These are phyloP conservation scores for Protobothrops mucrosquamatus DNA, from an alignment of 2,113 vertebrate genomes.

Conservation along the genomic window DNA sequence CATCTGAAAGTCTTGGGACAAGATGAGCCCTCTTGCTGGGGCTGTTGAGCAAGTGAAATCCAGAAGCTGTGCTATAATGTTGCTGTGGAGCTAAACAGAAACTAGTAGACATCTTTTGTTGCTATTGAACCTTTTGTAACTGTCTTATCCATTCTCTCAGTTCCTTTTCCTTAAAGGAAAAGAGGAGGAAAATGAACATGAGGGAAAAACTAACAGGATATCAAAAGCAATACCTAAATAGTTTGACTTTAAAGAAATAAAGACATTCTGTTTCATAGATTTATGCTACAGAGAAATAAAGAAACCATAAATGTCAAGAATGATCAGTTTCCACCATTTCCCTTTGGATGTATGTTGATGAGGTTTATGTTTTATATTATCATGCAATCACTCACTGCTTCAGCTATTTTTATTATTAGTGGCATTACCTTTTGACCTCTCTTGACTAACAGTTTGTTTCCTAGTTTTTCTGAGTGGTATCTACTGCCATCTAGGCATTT, in stretches of 20 bases:
- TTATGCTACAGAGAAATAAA: constrained; percentile 56
- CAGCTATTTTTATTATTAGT: constrained; percentile 62
- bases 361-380: constrained; percentile 83
- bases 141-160: not conserved
- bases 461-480: constrained; percentile 25
- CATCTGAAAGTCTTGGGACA: not conserved
- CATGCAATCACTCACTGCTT: constrained; percentile 74
- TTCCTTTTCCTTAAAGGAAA: not conserved
- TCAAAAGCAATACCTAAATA: not conserved
- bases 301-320: constrained; percentile 71
- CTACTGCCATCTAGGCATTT: constrained; percentile 39
- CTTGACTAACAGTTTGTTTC: constrained; percentile 64
- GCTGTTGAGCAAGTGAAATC: not conserved
- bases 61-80: not conserved
- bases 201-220: not conserved
- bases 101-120: not conserved
- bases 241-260: constrained; percentile 60
- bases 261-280: constrained; percentile 64
- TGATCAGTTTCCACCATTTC: constrained; percentile 75
- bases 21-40: not conserved
- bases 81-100: not conserved
- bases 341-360: constrained; percentile 67
- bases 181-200: not conserved
- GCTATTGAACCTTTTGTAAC: not conserved
- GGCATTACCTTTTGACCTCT: constrained; percentile 72